A percentile compares a stretch with the other conserved stretches of the same genome.
These are phyloP conservation scores for Galaxias olidus DNA, from an alignment of 2,797 vertebrate species.

Conservation along the genomic window DNA sequence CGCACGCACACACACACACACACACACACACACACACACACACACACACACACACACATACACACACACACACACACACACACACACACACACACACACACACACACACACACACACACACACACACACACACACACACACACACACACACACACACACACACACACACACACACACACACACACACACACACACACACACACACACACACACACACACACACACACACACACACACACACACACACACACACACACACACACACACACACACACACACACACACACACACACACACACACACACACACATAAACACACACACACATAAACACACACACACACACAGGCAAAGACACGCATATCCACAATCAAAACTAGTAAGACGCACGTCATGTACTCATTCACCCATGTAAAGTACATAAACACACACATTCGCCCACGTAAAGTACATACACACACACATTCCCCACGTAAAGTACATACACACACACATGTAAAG, in stretches of 20 bases:
- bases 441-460: not conserved
- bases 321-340: conserved; percentile 6
- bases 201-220: not conserved
- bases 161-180: not conserved
- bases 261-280: conserved; percentile 5
- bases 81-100: not conserved
- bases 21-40: not conserved
- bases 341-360: not conserved
- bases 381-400: too few relatives aligned
- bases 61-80: not conserved
- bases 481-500: not conserved
- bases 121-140: not conserved
- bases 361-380: too few relatives aligned
- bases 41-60: conserved; percentile 10
- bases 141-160: conserved; percentile 1
- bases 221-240: conserved; percentile 12
- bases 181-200: not conserved
- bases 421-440: not conserved
- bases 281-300: conserved; percentile 11
- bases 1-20: conserved; percentile 3
- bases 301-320: not conserved
- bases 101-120: not conserved
- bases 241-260: conserved; percentile 1
- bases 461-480: too few relatives aligned
- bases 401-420: too few relatives aligned